Base-by-base conservation (phyloP, 2,888 invertebrate genomes). In the Leucoma salicis region DNA sequence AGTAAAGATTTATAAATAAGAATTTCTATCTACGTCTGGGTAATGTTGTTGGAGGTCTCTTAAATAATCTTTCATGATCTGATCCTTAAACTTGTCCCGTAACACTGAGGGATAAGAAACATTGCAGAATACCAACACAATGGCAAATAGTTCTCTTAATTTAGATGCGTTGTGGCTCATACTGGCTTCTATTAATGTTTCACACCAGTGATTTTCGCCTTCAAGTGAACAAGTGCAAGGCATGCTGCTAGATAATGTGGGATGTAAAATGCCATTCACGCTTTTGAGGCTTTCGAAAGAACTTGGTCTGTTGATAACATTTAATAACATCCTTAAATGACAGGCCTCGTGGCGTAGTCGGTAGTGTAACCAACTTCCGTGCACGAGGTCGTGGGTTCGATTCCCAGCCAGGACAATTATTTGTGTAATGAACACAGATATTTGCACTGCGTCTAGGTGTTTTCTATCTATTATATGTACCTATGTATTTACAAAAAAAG, bases 281-380 rank as follows among this genome's bases (percentile, higher is more conserved):
- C 46, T 49, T 29, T 36, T 45, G 33, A 52, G 41, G 36, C 46
- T 35, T 42, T 46, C 28, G 31, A 55, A 55, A 21, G 44, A 55
- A 12, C 29, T 55, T 38, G 52, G 55, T 31, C 49, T 49, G 29
- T 46, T 52, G 31, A 56, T 48, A 42, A 34, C 6, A 16, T 39
- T 33, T 29, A 42, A 11, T 37, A 49, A 42, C 41, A 49, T 44
- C 45, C 27, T 27, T n/a, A 35, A 14, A 35, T n/a, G n/a, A n/a
- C n/a, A n/a, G n/a, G n/a, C n/a, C n/a, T n/a, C n/a, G n/a, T n/a
- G n/a, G n/a, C n/a, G n/a, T n/a, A n/a, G n/a, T n/a, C n/a, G n/a
- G n/a, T n/a, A n/a, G n/a, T n/a, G n/a, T n/a, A n/a, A n/a, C n/a
- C n/a, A n/a, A n/a, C n/a, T n/a, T n/a, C n/a, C n/a, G n/a, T n/a